Percentiles rank a stretch among this genome's conserved stretches.
Conservation (phyloP, 2,797 vertebrate genomes). For the Adrianichthys oophorus region DNA sequence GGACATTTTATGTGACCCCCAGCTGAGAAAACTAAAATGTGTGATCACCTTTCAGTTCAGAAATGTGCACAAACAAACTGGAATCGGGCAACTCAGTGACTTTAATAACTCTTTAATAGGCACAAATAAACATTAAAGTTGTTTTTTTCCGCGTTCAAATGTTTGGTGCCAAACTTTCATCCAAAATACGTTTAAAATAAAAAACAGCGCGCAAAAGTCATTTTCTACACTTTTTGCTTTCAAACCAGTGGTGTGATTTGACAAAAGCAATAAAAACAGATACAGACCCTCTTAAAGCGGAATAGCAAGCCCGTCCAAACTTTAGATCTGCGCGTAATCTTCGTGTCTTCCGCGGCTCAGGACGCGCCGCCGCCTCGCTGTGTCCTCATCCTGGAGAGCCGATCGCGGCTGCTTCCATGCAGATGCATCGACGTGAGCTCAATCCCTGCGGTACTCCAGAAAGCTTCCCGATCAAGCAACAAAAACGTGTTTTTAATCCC, state of each 20-base stretch:
- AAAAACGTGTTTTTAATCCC: not conserved
- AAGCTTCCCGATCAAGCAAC: not conserved
- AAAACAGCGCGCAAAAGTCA: no score
- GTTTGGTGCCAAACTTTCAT: no score
- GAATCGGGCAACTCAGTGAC: no score
- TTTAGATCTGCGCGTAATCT: not conserved
- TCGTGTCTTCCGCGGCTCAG: constrained; percentile 19
- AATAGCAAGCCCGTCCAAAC: no score
- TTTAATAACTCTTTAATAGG: no score
- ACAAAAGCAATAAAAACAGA: no score
- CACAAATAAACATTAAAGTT: no score
- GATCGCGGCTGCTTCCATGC: not conserved
- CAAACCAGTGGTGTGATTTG: no score
- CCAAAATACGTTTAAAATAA: no score
- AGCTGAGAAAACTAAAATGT: constrained; percentile 21
- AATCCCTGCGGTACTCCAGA: not conserved
- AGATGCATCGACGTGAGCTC: not conserved
- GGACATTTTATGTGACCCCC: not conserved
- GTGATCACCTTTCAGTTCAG: not conserved
- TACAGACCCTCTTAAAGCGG: no score
- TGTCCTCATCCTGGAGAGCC: constrained; percentile 14
- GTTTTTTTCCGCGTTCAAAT: no score
- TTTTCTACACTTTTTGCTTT: no score
- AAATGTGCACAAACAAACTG: constrained; percentile 3
- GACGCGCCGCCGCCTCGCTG: constrained; percentile 22